Conservation (phyloP, 2,797 vertebrate species). For the Acestrorhynchus altus region DNA sequence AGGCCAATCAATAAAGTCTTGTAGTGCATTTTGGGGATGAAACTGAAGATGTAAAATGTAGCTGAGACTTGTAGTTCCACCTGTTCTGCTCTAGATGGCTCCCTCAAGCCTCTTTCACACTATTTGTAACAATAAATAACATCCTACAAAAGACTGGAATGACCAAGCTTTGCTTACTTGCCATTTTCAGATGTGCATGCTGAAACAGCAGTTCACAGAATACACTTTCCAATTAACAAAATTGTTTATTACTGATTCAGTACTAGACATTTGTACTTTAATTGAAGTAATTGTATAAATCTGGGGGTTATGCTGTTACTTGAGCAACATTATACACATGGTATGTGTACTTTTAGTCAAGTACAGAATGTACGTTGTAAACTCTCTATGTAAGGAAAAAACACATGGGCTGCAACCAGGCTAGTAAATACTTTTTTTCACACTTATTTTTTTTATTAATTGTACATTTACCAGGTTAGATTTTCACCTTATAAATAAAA, state of each 20-base stretch:
- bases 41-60: constrained; percentile 58
- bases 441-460: too few species aligned
- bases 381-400: too few species aligned
- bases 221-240: neutral
- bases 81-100: constrained; percentile 70
- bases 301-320: too few species aligned
- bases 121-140: neutral
- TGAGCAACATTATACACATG: too few species aligned
- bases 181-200: neutral
- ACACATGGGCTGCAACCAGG: too few species aligned
- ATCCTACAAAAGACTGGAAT: neutral
- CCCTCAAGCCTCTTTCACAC: constrained; percentile 61
- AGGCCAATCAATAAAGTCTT: constrained; percentile 73
- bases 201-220: neutral
- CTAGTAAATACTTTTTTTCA: too few species aligned
- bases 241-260: neutral
- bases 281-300: too few species aligned
- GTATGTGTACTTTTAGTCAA: too few species aligned
- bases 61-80: constrained; percentile 39
- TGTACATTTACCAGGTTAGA: too few species aligned
- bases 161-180: neutral
- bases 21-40: constrained; percentile 73
- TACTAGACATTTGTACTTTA: too few species aligned
- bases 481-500: too few species aligned
- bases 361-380: too few species aligned